Conservation (phyloP, 2,113 vertebrate genomes). For the Gymnorhina tibicen region DNA sequence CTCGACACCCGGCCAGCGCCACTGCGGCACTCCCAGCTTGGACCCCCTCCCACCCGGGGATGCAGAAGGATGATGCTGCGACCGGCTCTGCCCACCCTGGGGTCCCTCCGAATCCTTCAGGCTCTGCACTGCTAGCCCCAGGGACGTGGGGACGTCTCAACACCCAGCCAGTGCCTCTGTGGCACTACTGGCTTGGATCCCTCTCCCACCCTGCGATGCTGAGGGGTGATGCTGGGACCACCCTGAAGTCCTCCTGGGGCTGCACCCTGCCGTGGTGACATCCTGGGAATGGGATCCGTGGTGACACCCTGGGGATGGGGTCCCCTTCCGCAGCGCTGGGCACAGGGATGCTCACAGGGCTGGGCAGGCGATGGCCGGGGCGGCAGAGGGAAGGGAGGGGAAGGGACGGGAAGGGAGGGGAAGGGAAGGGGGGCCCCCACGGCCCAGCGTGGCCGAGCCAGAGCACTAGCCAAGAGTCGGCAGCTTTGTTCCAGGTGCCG, state of each 20-base stretch:
- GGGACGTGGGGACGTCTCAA: not conserved
- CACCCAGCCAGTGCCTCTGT: not conserved
- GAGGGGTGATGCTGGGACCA: not conserved
- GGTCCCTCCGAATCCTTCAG: not conserved
- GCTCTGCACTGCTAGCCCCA: not conserved
- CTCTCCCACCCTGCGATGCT: not conserved
- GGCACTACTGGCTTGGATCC: not conserved
- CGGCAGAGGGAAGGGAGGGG: not conserved
- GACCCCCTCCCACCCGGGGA: not conserved
- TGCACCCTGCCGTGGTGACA: not conserved
- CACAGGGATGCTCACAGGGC: not conserved
- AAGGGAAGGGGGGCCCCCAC: not conserved
- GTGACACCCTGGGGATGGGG: not conserved
- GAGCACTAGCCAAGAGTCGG: conserved; percentile 62
- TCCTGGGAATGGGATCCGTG: not conserved
- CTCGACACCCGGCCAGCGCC: not conserved
- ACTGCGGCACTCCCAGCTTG: not conserved
- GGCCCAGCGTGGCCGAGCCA: conserved; percentile 31
- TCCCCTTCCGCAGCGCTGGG: not conserved
- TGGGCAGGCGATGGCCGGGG: not conserved
- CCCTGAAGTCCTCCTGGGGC: not conserved
- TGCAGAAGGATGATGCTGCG: not conserved
- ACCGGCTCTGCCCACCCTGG: not conserved
- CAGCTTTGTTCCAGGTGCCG: conserved; percentile 71
- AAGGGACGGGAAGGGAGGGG: not conserved